A percentile compares a stretch with the other conserved stretches of the same genome.
These are phyloP conservation scores for Coccyzus lansbergi DNA, from an alignment of 2,797 vertebrate genomes.

Conservation along the genomic window DNA sequence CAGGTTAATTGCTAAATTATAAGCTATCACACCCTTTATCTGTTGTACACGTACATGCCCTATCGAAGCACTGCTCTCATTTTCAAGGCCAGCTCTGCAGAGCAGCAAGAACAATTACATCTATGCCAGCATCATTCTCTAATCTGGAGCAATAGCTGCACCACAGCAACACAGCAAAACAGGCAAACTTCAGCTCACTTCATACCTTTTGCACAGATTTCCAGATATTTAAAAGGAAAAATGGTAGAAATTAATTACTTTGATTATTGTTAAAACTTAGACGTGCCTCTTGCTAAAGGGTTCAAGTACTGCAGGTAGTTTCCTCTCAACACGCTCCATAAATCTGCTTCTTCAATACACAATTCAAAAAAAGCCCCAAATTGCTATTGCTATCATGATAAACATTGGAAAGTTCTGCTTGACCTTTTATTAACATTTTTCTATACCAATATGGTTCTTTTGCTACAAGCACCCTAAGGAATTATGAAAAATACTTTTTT, in stretches of 20 bases:
- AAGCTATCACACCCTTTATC: accelerated
- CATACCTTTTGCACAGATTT: not conserved
- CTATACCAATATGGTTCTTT: slow-evolving; percentile 80
- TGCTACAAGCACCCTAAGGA: slow-evolving; percentile 82
- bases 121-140: accelerated
- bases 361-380: slow-evolving; percentile 69
- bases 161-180: not conserved
- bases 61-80: not conserved
- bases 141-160: not conserved
- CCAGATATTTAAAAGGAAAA: not conserved
- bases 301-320: not conserved
- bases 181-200: not conserved
- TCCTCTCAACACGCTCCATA: slow-evolving; percentile 19
- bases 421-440: slow-evolving; percentile 86
- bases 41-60: not conserved
- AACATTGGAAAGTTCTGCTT: slow-evolving; percentile 79
- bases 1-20: not conserved
- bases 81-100: not conserved
- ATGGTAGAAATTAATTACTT: not conserved
- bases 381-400: slow-evolving; percentile 71
- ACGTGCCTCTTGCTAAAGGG: not conserved
- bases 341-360: slow-evolving; percentile 63
- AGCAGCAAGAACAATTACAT: not conserved
- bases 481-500: slow-evolving; percentile 88
- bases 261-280: not conserved